Evolutionary conservation across 2,113 vertebrate species (phyloP).

Genomic region (Hemiscyllium ocellatum): DNA sequence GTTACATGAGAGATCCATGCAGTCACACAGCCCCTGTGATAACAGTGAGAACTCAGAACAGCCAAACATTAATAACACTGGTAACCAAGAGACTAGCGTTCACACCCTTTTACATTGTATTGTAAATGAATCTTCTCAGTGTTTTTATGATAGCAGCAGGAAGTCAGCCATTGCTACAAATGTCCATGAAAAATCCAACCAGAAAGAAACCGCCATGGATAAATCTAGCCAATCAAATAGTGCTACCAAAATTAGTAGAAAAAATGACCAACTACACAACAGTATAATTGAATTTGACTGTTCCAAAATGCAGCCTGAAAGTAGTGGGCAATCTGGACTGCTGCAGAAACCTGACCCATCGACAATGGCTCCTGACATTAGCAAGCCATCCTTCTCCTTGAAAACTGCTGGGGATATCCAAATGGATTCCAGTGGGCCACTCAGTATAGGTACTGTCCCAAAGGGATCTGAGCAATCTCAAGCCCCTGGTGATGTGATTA

Average conservation of each 20-base stretch:
- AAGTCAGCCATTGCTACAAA: background rate
- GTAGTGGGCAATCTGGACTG: slow-evolving; percentile 38
- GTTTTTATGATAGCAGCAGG: background rate
- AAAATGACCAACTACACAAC: slow-evolving; percentile 7
- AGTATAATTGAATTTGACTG: background rate
- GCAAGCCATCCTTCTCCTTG: background rate
- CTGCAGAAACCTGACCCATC: slow-evolving; percentile 43
- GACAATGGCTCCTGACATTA: slow-evolving; percentile 42
- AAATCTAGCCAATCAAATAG: slow-evolving; percentile 37
- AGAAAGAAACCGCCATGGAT: background rate
- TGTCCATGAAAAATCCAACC: background rate
- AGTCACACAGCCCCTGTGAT: background rate
- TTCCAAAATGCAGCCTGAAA: slow-evolving; percentile 37
- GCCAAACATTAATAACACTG: background rate
- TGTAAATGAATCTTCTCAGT: background rate
- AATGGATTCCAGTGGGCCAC: slow-evolving; percentile 44
- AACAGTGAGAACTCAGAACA: background rate
- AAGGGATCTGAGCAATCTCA: slow-evolving; percentile 50
- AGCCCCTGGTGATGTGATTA: slow-evolving; percentile 37
- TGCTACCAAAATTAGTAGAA: slow-evolving; percentile 38
- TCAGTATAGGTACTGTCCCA: background rate
- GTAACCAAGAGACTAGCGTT: background rate
- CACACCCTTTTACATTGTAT: too few species aligned
- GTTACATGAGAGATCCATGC: too few species aligned
- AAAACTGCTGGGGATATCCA: background rate